phyloP scores from a whole-genome alignment of 2,888 invertebrate genomes.

The Sphaerophoria taeniata region DNA sequence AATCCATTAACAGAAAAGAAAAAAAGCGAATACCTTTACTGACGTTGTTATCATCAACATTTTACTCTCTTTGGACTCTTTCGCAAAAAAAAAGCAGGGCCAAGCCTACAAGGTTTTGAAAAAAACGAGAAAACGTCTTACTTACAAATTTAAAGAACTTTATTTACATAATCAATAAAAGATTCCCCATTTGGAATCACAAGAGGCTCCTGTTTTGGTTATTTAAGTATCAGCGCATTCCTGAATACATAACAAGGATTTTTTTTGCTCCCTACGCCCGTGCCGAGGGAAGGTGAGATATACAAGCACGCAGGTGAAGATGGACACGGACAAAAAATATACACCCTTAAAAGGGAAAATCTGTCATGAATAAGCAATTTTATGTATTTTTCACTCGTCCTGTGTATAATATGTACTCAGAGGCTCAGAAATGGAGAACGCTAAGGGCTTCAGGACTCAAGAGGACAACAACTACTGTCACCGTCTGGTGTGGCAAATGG shows the following conservation, averaged over 20 bases:
- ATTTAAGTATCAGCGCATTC: slow-evolving; percentile 49
- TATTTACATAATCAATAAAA: slow-evolving; percentile 58
- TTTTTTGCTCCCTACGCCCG: no score
- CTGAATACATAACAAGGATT: slow-evolving; percentile 39
- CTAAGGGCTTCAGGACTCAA: slow-evolving; percentile 26
- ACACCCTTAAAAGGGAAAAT: slow-evolving; percentile 39
- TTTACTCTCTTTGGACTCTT: slow-evolving; percentile 31
- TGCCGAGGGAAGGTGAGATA: slow-evolving; percentile 4
- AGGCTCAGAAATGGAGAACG: no score
- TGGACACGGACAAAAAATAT: slow-evolving; percentile 8
- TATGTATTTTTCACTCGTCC: slow-evolving; percentile 51
- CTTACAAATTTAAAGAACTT: slow-evolving; percentile 45
- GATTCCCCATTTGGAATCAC: slow-evolving; percentile 42
- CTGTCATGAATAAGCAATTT: slow-evolving; percentile 66
- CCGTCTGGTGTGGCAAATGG: no score
- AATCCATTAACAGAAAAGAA: slow-evolving; percentile 1
- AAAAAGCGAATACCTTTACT: slow-evolving; percentile 27
- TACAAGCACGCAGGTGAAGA: slow-evolving; percentile 15
- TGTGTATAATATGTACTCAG: not conserved
- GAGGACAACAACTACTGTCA: slow-evolving; percentile 34
- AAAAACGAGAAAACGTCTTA: slow-evolving; percentile 34
- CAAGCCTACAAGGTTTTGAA: slow-evolving; percentile 1
- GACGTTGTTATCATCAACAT: slow-evolving; percentile 37
- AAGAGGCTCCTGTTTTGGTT: slow-evolving; percentile 45
- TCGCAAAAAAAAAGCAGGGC: not conserved